Evolutionary conservation across 2,797 vertebrate genomes (phyloP), one percentile per base, ranked within the genome.

Genomic region (Adrianichthys oophorus): DNA sequence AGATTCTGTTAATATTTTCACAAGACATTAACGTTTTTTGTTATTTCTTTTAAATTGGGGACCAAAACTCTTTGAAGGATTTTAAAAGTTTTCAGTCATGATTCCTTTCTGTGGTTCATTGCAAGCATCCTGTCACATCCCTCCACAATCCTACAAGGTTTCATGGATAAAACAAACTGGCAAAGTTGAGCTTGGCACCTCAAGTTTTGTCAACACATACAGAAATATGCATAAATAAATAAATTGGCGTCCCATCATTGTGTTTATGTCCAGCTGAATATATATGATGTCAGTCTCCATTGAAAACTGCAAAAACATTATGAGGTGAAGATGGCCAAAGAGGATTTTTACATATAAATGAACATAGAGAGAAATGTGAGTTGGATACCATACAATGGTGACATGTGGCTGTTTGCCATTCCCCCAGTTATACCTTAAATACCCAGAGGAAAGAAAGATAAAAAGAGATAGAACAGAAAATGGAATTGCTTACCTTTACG

Each of bases 121-220:
- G 7, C 5, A 29, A 29, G 26, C 26, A 29, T 29, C 26, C 5
- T 29, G 26, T 29, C 26, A 7, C 26, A 29, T 29, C 26, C 6
- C 26, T 29, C 26, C 26, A 29, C 7, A 29, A 29, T 29, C 5
- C 26, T 29, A 29, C 68, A 72, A 63, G 59, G 71, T 65, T 72
- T 78, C 56, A 59, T 76, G 79, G 51, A 18, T 62, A 65, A 70
- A 74, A 73, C 56, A 67, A 82, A 81, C 64, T 50, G 68, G 2
- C 10, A 37, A 13, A 37, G 10, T 12, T 80, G 65, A 66, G 64
- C 68, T 78, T 83, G 70, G 71, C 72, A 60, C 65, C 1, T 19
- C 19, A 3, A 21, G 48, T 69, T 57, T 62, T 42, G 16, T 62
- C 52, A 55, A 57, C 46, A 54, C 52, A 65, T 12, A 52, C 61